Conservation (phyloP, 2,888 invertebrate genomes). For the Pelosia muscerda region DNA sequence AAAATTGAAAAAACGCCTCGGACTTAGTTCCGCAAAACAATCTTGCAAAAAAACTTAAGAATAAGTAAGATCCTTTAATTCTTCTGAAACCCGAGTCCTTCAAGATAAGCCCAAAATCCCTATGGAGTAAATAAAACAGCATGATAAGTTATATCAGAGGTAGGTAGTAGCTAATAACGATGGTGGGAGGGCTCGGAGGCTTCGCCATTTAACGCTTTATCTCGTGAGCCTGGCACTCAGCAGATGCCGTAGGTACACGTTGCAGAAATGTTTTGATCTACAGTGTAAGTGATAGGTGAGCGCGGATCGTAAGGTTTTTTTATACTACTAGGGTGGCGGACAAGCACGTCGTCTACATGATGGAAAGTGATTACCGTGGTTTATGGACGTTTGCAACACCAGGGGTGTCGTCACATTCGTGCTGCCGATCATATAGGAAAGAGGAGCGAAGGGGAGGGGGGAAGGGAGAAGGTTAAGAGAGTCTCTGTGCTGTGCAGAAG, state of each 20-base stretch:
- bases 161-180: slow-evolving; percentile 47
- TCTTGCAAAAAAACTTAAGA: slow-evolving; percentile 9
- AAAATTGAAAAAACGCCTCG: neutral
- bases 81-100: slow-evolving; percentile 40
- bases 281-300: slow-evolving; percentile 19
- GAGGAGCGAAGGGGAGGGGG: too few species aligned
- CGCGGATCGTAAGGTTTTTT: too few species aligned
- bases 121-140: slow-evolving; percentile 48
- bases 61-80: slow-evolving; percentile 29
- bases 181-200: slow-evolving; percentile 45
- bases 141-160: slow-evolving; percentile 48
- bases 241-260: slow-evolving; percentile 57
- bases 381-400: too few species aligned
- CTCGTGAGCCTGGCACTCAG: slow-evolving; percentile 62
- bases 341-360: too few species aligned
- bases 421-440: too few species aligned
- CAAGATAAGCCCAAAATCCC: slow-evolving; percentile 46
- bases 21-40: neutral
- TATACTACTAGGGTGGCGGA: too few species aligned
- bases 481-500: too few species aligned
- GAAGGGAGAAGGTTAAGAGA: too few species aligned
- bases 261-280: slow-evolving; percentile 46
- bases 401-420: too few species aligned
- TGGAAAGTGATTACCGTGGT: too few species aligned
- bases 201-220: slow-evolving; percentile 62